phyloP scores from a whole-genome alignment of 2,888 invertebrate species.

The Amiota mariae region DNA sequence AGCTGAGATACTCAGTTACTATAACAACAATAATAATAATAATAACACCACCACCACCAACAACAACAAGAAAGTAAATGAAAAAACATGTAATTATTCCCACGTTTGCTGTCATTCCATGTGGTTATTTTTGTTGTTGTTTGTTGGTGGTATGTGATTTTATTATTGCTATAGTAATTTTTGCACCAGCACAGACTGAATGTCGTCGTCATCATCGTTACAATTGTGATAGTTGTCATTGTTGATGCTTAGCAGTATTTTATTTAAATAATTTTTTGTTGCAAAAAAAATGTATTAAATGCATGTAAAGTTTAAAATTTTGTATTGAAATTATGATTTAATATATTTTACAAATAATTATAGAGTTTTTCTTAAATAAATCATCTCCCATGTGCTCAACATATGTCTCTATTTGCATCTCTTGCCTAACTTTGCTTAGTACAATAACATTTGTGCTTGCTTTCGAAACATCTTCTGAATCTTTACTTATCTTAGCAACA shows the following conservation, averaged over 20 bases:
- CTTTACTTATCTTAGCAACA: no score
- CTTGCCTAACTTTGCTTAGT: no score
- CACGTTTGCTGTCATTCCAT: slow-evolving; percentile 44
- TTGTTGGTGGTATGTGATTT: neutral
- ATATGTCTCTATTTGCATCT: no score
- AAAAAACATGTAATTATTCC: slow-evolving; percentile 57
- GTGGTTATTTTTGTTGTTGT: neutral
- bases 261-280: no score
- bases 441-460: no score
- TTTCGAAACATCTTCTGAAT: no score
- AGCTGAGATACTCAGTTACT: slow-evolving; percentile 13
- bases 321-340: no score
- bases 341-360: no score
- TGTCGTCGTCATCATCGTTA: slow-evolving; percentile 51
- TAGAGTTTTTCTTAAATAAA: no score
- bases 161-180: slow-evolving; percentile 33
- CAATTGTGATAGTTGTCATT: slow-evolving; percentile 34
- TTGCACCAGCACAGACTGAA: slow-evolving; percentile 47
- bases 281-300: no score
- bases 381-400: no score
- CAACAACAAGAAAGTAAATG: slow-evolving; percentile 40
- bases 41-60: slow-evolving; percentile 33
- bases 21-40: slow-evolving; percentile 24
- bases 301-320: no score
- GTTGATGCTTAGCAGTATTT: slow-evolving; percentile 19